Evolutionary conservation across 2,888 invertebrate species (phyloP), one percentile per base, ranked within the genome.

Genomic region (Polyommatus iphigenia): DNA sequence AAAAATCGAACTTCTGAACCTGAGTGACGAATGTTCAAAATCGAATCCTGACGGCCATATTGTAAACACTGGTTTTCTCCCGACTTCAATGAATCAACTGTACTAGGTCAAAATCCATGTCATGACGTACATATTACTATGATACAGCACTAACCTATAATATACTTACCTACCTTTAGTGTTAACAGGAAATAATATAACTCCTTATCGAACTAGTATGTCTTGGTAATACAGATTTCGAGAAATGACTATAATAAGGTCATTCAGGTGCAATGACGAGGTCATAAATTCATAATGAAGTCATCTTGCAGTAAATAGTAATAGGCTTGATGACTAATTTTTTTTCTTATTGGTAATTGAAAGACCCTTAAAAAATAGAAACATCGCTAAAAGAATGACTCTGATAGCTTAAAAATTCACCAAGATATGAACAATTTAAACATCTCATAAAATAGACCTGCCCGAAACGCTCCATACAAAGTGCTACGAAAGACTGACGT

Each of bases 111-210:
- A 67, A 67, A 67, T 67, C 15, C 15, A 18, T 67, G 67, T 29
- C 5, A 67, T 62, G 62, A 62, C 67, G 67, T 62, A 24, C 3
- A 67, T 15, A 67, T 6, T 67, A 18, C 3, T 24, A 67, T 15
- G 67, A 67, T 29, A 67, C 29, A 67, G 67, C 67, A 62, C 8
- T 59, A 20, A 62, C 3, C 13, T 13, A 62, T 24, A 1, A 24
- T 13, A 62, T 62, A 67, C 54, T 54, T 67, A 67, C 29, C 15
- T 67, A 62, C 8, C 7, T 7, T n/a, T n/a, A 8, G n/a, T 13
- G 32, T 67, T 67, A 67, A 67, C 67, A 67, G 67, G 67, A 67
- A 67, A 67, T 67, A 67, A 32, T 29, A 29, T 67, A 67, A 67
- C 13, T 18, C 18, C 67, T 67, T 67, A 67, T 67, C 67, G 32